phyloP scores from a whole-genome alignment of 1,140 invertebrate species.

The Drosophila funebris region DNA sequence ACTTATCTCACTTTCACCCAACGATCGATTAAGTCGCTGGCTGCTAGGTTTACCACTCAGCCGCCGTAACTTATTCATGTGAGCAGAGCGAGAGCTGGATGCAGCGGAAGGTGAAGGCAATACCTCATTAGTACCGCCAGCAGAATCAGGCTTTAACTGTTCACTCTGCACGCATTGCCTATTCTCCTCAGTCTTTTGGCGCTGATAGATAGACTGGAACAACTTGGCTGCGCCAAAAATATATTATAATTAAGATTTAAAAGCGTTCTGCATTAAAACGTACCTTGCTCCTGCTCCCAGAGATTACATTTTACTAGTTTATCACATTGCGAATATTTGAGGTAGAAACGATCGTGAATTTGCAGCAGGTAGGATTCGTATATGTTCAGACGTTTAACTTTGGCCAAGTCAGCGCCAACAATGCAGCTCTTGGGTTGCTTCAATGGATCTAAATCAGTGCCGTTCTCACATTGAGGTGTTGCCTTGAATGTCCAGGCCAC shows the following conservation, averaged over 20 bases:
- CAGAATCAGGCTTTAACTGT: constrained; percentile 12
- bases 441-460: constrained; percentile 84
- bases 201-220: constrained; percentile 46
- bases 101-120: constrained; percentile 19
- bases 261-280: constrained; percentile 28
- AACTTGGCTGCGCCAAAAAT: constrained; percentile 27
- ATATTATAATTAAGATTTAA: background rate
- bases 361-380: constrained; percentile 95
- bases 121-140: background rate
- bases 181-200: constrained; percentile 33
- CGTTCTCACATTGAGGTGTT: constrained; percentile 86
- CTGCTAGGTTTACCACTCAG: constrained; percentile 27
- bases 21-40: constrained; percentile 35
- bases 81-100: constrained; percentile 45
- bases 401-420: constrained; percentile 89
- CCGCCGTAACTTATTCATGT: constrained; percentile 49
- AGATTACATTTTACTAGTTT: constrained; percentile 85
- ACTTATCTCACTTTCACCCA: constrained; percentile 5
- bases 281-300: constrained; percentile 86
- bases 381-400: constrained; percentile 91
- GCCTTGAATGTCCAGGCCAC: constrained; percentile 93
- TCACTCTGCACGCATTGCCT: constrained; percentile 13
- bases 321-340: constrained; percentile 85
- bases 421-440: constrained; percentile 89
- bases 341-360: constrained; percentile 92